Evolutionary conservation across 1,140 invertebrate species (phyloP), one percentile per base, ranked within the genome.

Genomic region (Calycopis cecrops): DNA sequence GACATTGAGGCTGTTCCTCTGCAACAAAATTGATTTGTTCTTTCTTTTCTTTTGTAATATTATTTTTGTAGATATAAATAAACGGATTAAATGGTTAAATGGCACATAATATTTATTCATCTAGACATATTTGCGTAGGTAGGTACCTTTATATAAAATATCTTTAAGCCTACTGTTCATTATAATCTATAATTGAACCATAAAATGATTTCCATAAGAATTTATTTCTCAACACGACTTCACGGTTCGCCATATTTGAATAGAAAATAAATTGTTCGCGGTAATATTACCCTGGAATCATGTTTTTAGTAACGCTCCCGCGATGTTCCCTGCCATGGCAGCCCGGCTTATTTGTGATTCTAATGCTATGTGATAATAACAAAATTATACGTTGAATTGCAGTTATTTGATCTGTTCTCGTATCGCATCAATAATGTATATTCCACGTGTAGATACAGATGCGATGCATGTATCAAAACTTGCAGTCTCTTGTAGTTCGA

Each of bases 261-360:
- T 64, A 60, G 62, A 57, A 44, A 44, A 59, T 58, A 67, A 67
- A 63, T 53, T 59, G 67, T 67, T 69, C 62, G 64, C 69, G 61
- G 58, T 57, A 60, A 63, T 69, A 73, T 79, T 75, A 75, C 75
- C 66, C 69, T 73, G 68, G 69, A 73, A 76, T 77, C 74, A 76
- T 79, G 65, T 55, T 37, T 65, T 76, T 76, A 76, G 71, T 52
- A 59, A 73, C 71, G 76, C 65, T 73, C 51, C 61, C 65, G 62
- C 74, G 71, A 71, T 63, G 65, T 62, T 66, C 65, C 49, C 61
- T 61, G 70, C 68, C 67, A 70, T 62, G 71, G 54, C 58, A 63
- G 60, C 69, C 68, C 68, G 49, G 65, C 59, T 67, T 72, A 79
- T 79, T 79, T 76, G 69, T 73, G 70, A 75, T 79, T 76, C 69